phyloP scores from a whole-genome alignment of 2,888 invertebrate species.

The Eledone cirrhosa region DNA sequence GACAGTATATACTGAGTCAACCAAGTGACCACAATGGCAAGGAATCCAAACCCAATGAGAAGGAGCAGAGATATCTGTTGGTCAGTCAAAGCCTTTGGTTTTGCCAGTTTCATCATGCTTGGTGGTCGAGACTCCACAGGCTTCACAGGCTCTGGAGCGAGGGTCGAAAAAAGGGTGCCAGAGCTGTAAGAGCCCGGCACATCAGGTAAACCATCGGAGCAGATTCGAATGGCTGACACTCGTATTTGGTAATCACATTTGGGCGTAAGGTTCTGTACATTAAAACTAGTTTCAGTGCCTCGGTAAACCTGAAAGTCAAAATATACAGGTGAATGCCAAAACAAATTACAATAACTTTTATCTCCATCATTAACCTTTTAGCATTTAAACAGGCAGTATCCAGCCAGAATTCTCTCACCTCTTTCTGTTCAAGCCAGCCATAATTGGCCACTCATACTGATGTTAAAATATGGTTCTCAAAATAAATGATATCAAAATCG shows the following conservation, averaged over 20 bases:
- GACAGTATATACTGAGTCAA: constrained; percentile 69
- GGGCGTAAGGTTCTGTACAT: constrained; percentile 75
- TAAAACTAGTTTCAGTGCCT: constrained; percentile 69
- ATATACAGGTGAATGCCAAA: too few relatives aligned
- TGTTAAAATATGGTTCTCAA: too few relatives aligned
- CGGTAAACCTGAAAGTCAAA: constrained; percentile 67
- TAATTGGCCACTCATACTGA: too few relatives aligned
- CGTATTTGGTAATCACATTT: constrained; percentile 81
- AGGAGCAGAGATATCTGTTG: constrained; percentile 75
- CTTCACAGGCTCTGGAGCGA: constrained; percentile 53
- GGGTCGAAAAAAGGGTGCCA: constrained; percentile 72
- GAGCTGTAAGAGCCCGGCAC: constrained; percentile 79
- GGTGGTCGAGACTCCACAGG: constrained; percentile 37
- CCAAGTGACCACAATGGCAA: constrained; percentile 74
- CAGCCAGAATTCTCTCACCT: too few relatives aligned
- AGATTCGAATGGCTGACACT: constrained; percentile 79
- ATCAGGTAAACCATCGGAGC: constrained; percentile 70
- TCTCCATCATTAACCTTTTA: too few relatives aligned
- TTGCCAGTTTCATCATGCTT: constrained; percentile 40
- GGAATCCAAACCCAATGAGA: constrained; percentile 72
- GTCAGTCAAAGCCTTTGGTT: constrained; percentile 68
- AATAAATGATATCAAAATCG: too few relatives aligned
- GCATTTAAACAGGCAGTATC: too few relatives aligned
- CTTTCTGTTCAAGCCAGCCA: too few relatives aligned
- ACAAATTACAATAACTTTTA: too few relatives aligned